These are phyloP conservation scores for Bombus balteatus DNA, from an alignment of 1,140 invertebrate species.

Conservation along the genomic window DNA sequence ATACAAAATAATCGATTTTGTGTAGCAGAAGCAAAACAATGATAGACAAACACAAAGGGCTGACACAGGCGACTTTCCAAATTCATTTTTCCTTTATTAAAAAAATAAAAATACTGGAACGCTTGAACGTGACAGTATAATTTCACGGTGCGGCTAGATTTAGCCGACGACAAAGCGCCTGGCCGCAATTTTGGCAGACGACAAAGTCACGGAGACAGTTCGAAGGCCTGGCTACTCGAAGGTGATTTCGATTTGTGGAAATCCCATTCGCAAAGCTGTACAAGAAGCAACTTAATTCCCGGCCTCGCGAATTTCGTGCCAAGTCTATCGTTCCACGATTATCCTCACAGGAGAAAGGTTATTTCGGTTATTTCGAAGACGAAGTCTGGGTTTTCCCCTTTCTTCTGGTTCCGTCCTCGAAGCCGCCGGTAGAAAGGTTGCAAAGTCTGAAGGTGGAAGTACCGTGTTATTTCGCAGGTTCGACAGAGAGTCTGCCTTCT, in stretches of 20 bases:
- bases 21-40: too few species aligned
- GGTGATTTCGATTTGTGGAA: constrained; percentile 31
- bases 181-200: constrained; percentile 10
- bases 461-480: constrained; percentile 23
- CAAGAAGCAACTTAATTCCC: constrained; percentile 20
- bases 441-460: constrained; percentile 53
- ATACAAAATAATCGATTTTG: too few species aligned
- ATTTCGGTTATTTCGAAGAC: constrained; percentile 53
- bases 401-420: not conserved
- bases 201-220: not conserved
- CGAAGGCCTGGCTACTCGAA: not conserved
- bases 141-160: not conserved
- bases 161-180: not conserved
- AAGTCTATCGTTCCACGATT: constrained; percentile 48
- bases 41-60: too few species aligned
- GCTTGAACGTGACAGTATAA: not conserved
- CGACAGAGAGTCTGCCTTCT: not conserved
- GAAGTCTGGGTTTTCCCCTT: not conserved
- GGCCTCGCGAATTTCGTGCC: not conserved
- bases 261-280: not conserved
- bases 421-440: constrained; percentile 50
- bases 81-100: not conserved
- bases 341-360: constrained; percentile 46
- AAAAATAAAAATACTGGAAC: not conserved
- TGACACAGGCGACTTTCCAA: too few species aligned